Evolutionary conservation across 64 coral and sea anemone genomes (phyloP).

Genomic region (Montipora cactus): DNA sequence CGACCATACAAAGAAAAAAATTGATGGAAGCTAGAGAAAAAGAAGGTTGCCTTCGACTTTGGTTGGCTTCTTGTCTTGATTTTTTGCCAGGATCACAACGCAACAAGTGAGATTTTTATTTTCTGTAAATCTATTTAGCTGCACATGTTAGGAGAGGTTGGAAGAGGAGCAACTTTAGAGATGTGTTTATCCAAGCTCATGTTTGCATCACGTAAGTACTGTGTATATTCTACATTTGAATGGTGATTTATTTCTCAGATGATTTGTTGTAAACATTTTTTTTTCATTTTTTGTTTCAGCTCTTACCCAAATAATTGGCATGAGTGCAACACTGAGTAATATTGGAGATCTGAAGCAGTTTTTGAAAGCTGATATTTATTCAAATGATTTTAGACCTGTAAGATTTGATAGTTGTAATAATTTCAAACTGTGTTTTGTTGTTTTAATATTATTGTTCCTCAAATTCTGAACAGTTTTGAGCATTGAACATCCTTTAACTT

Average conservation of each 20-base stretch:
- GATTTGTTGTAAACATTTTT: too few species aligned
- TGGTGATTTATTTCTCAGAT: too few species aligned
- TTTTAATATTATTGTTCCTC: too few species aligned
- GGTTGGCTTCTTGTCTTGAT: too few species aligned
- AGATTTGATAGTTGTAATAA: neutral
- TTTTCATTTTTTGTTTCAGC: conserved; percentile 44
- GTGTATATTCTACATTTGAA: too few species aligned
- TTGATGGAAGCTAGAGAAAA: too few species aligned
- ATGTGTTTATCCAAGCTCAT: conserved; percentile 90
- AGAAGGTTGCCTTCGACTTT: too few species aligned
- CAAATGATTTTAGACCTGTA: conserved; percentile 98
- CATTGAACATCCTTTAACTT: too few species aligned
- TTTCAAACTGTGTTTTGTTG: too few species aligned
- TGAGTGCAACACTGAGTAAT: conserved; percentile 99
- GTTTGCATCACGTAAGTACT: conserved; percentile 72
- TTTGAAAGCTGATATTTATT: conserved; percentile 86
- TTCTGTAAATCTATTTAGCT: conserved; percentile 52
- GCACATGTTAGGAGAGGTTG: conserved; percentile 95
- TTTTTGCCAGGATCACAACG: too few species aligned
- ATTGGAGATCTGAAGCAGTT: conserved; percentile 84
- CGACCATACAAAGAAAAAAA: too few species aligned
- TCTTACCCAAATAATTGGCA: conserved; percentile 84
- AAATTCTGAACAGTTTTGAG: too few species aligned
- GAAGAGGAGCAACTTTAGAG: conserved; percentile 85
- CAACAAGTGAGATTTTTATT: neutral